Evolutionary conservation across 2,888 invertebrate genomes (phyloP), one percentile per base, ranked within the genome.

Genomic region (Tyria jacobaeae): DNA sequence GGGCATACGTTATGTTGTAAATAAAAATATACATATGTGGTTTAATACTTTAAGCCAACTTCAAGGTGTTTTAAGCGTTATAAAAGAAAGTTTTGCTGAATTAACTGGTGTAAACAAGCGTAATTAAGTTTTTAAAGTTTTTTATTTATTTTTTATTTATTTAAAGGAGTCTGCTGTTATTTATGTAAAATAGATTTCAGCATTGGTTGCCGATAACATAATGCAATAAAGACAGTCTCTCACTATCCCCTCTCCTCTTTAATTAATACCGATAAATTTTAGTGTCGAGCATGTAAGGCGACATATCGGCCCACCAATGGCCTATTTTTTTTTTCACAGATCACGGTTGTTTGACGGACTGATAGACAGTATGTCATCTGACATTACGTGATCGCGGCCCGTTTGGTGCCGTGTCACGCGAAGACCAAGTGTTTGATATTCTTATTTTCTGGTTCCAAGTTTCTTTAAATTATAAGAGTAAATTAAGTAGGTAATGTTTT

Each of bases 341-440:
- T 54, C 27, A 39, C 60, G 10, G 21, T 24, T 25, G 51, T 52
- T 27, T 61, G 62, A 57, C 41, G 48, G 48, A 64, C 57, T 57
- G 64, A 54, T 61, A 48, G 47, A 31, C 7, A 14, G 21, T 39
- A 50, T 27, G 62, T 61, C 68, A 62, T 57, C 31, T 59, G 17
- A 53, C 17, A 57, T 64, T 44, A 62, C 57, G 53, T 60, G 72
- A 60, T 57, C 53, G 49, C 37, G 31, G 15, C 47, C 57, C 17
- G 49, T 67, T 60, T 48, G 44, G 15, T 25, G 47, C 34, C 7
- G 24, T 49, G 58, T 49, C 62, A 61, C 68, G 52, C 60, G 10
- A 50, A 24, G 39, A 61, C 54, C 50, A 58, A 62, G 53, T 62
- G 57, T 62, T 58, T 62, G 50, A 58, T 62, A 58, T 62, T 62